phyloP scores from a whole-genome alignment of 2,888 invertebrate species.

The Meiosimyza decipiens region DNA sequence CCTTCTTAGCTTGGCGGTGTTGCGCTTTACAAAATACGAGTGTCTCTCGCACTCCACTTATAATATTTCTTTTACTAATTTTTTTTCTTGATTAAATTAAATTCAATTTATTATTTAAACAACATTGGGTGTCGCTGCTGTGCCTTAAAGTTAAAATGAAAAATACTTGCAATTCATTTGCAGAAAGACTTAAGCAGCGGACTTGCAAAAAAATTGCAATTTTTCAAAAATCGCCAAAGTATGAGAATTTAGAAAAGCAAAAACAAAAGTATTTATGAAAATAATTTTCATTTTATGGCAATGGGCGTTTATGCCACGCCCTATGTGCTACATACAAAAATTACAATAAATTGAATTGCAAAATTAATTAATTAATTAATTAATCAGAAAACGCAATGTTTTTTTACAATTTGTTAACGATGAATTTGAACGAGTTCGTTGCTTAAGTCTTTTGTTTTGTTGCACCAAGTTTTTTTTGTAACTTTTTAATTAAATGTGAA shows the following conservation, averaged over 20 bases:
- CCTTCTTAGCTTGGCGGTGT: no score
- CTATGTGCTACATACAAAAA: no score
- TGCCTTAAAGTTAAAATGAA: conserved; percentile 2
- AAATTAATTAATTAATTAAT: background rate
- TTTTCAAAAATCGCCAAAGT: background rate
- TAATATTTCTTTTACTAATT: background rate
- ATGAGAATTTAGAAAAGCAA: background rate
- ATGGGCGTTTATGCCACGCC: no score
- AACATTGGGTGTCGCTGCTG: conserved; percentile 28
- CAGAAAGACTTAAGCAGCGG: conserved; percentile 23
- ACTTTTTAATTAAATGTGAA: conserved; percentile 11
- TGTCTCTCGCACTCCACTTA: no score
- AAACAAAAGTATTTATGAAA: background rate
- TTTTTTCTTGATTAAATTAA: conserved; percentile 26
- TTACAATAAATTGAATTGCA: no score
- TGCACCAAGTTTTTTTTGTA: no score
- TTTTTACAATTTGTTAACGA: background rate
- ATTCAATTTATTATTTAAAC: conserved; percentile 35
- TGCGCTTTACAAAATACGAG: no score
- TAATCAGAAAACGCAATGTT: conserved; percentile 1
- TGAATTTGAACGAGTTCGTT: background rate
- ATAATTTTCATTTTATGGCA: no score
- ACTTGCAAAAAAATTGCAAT: conserved; percentile 1
- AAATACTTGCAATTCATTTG: conserved; percentile 26
- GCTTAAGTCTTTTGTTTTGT: conserved; percentile 6